Evolutionary conservation across 2,113 vertebrate species (phyloP).

Genomic region (Poecilia latipinna): DNA sequence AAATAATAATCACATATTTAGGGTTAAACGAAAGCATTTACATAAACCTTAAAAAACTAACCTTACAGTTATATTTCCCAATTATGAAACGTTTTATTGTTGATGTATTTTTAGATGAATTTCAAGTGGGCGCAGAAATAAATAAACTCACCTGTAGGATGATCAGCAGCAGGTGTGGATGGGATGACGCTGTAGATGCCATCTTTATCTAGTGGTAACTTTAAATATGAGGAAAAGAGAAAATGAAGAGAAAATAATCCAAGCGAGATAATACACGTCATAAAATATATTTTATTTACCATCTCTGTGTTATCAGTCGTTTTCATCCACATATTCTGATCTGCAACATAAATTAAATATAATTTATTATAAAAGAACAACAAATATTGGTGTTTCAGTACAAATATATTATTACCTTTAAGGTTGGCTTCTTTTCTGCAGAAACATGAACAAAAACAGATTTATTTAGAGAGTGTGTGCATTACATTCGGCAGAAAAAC

Average conservation of each 20-base stretch:
- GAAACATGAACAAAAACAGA: neutral
- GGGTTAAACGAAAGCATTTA: neutral
- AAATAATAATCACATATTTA: neutral
- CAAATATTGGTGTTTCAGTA: neutral
- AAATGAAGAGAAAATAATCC: neutral
- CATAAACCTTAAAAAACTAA: neutral
- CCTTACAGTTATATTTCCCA: neutral
- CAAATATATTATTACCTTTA: neutral
- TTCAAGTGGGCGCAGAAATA: neutral
- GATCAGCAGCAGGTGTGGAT: neutral
- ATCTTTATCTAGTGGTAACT: conserved; percentile 12
- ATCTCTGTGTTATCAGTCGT: neutral
- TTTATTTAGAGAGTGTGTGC: neutral
- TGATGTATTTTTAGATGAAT: neutral
- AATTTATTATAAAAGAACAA: neutral
- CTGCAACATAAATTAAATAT: neutral
- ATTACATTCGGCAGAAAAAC: neutral
- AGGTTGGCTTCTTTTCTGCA: neutral
- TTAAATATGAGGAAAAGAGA: neutral
- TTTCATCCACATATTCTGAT: neutral
- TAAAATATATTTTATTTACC: neutral
- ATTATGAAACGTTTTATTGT: neutral
- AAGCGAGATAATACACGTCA: too few relatives aligned
- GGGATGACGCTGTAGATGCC: neutral
- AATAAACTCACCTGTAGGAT: conserved; percentile 9